Evolutionary conservation across 2,888 invertebrate species (phyloP), one percentile per base, ranked within the genome.

Genomic region (Cyclophora albipunctata): DNA sequence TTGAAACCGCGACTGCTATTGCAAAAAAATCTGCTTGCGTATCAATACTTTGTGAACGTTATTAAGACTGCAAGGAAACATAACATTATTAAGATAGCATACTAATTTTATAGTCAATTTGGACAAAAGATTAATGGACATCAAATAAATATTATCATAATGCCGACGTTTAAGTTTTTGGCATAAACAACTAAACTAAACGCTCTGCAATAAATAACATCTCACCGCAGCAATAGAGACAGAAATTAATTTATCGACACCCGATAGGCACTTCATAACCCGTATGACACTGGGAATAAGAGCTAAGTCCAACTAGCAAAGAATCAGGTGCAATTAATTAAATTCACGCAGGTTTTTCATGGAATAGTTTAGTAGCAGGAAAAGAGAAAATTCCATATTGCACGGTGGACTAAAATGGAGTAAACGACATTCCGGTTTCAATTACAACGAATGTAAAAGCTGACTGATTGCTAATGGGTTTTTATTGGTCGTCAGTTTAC

Each of bases 351-450:
- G 66, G 60, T 70, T 77, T 80, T 84, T 82, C 75, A 64, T 60
- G 62, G 64, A 74, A 75, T 65, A 63, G 58, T 69, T 65, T 37
- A 63, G 55, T 53, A 55, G 58, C 63, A 66, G 70, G 77, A 74
- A 79, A 79, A 75, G 69, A 74, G 79, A 79, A 78, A 80, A 78
- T 71, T 67, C 67, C 69, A 66, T 72, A 62, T 67, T 63, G 58
- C 54, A 55, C 52, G 60, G 67, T 63, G 61, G 65, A 66, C 65
- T 55, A 60, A 63, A 67, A 63, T 59, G 55, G 67, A 59, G 58
- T 64, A 59, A 59, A 60, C 53, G 42, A 54, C 69, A 75, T 80
- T 74, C 75, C 67, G 55, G 55, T 59, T 62, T 68, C 64, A 61
- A 68, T 69, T 69, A 66, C 68, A 53, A 63, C 55, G 61, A 71